Conservation (phyloP, 2,113 vertebrate genomes). For the Mus spicilegus region DNA sequence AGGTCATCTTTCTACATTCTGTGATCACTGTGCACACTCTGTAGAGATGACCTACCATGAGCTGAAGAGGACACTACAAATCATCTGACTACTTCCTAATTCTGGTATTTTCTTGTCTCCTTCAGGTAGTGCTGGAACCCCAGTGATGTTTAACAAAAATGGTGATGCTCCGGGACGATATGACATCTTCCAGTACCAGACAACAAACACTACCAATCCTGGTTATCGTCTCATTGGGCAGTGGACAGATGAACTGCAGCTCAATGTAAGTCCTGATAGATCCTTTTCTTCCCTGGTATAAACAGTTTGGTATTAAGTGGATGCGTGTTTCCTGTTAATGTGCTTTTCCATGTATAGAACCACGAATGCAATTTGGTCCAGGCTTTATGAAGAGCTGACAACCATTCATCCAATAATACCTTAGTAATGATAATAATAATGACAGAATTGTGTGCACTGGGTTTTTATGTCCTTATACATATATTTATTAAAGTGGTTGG, state of each 20-base stretch:
- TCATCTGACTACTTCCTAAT: not conserved
- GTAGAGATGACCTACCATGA: not conserved
- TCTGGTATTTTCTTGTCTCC: conserved; percentile 55
- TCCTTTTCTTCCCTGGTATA: not conserved
- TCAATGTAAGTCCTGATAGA: conserved; percentile 90
- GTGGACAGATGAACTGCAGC: conserved; percentile 96
- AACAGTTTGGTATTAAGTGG: not conserved
- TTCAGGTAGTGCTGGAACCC: conserved; percentile 95
- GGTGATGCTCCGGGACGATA: conserved; percentile 96
- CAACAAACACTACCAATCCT: conserved; percentile 89
- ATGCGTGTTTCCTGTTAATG: not conserved
- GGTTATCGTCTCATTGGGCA: conserved; percentile 94
- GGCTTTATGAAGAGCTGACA: no score
- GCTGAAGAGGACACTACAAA: not conserved
- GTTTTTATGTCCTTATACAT: not conserved
- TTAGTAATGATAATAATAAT: not conserved
- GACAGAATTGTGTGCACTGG: not conserved
- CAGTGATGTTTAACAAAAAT: conserved; percentile 96
- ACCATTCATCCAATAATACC: not conserved
- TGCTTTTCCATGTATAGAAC: not conserved
- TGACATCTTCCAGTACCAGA: conserved; percentile 97
- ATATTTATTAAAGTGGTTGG: not conserved
- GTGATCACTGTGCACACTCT: not conserved
- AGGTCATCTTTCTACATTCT: not conserved
- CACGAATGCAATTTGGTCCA: not conserved